These are phyloP conservation scores for Drosophila kuntzei DNA, from an alignment of 2,888 invertebrate species.

Conservation along the genomic window DNA sequence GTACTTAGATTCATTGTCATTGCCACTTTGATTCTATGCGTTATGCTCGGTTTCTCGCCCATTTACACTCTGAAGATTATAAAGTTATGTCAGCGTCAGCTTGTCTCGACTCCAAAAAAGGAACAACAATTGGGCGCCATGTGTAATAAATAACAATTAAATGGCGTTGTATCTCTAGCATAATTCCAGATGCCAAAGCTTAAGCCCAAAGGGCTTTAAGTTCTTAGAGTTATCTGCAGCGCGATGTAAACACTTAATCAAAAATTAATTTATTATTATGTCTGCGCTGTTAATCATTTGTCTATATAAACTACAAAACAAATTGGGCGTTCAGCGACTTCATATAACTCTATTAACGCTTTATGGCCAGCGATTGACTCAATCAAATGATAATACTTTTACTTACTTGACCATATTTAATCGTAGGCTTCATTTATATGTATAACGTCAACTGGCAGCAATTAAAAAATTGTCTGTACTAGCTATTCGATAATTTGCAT, in stretches of 20 bases:
- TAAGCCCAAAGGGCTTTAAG: slow-evolving; percentile 12
- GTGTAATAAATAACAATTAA: slow-evolving; percentile 69
- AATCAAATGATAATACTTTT: slow-evolving; percentile 27
- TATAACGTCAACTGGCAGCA: slow-evolving; percentile 22
- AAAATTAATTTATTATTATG: slow-evolving; percentile 52
- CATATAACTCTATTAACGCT: slow-evolving; percentile 33
- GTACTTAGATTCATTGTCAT: slow-evolving; percentile 27
- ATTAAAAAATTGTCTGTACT: slow-evolving; percentile 33
- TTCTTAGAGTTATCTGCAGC: slow-evolving; percentile 14
- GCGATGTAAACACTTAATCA: slow-evolving; percentile 51
- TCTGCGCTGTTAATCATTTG: slow-evolving; percentile 4
- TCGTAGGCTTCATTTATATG: slow-evolving; percentile 31
- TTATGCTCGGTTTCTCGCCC: slow-evolving; percentile 16
- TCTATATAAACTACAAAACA: slow-evolving; percentile 25
- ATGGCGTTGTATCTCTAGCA: slow-evolving; percentile 39
- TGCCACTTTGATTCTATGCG: slow-evolving; percentile 42
- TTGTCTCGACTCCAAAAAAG: slow-evolving; percentile 1
- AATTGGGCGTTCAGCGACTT: slow-evolving; percentile 19
- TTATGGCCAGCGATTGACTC: slow-evolving; percentile 4
- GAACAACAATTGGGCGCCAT: slow-evolving; percentile 36
- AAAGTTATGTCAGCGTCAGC: slow-evolving; percentile 34
- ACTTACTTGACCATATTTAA: slow-evolving; percentile 43
- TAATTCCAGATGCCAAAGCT: slow-evolving; percentile 59
- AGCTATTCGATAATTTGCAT: slow-evolving; percentile 45
- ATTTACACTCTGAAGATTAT: neutral